Conservation (phyloP, 2,888 invertebrate genomes). For the Smittia aterrima region DNA sequence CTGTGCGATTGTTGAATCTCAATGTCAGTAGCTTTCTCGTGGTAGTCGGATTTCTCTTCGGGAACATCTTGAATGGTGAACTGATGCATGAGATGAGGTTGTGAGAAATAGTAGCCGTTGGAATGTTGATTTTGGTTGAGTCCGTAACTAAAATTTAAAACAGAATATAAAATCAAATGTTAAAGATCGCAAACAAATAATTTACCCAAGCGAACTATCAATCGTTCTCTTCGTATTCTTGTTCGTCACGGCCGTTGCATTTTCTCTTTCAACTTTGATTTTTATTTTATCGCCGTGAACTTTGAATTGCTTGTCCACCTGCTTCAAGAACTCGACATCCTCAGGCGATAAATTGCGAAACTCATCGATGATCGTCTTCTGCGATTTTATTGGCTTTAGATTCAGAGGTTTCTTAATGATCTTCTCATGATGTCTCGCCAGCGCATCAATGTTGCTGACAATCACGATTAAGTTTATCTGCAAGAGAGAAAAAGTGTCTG, state of each 20-base stretch:
- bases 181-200: slow-evolving; percentile 52
- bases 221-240: slow-evolving; percentile 63
- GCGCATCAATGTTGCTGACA: slow-evolving; percentile 4
- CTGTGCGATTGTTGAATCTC: slow-evolving; percentile 62
- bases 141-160: slow-evolving; percentile 49
- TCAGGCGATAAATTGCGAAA: slow-evolving; percentile 50
- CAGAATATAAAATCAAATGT: background rate
- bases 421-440: slow-evolving; percentile 32
- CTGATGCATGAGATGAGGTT: slow-evolving; percentile 63
- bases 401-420: slow-evolving; percentile 32
- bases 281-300: slow-evolving; percentile 52
- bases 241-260: slow-evolving; percentile 48
- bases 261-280: slow-evolving; percentile 52
- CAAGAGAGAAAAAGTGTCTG: background rate
- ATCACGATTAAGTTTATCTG: slow-evolving; percentile 25
- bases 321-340: slow-evolving; percentile 53
- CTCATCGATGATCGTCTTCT: slow-evolving; percentile 47
- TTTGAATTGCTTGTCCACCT: slow-evolving; percentile 53
- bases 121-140: slow-evolving; percentile 46
- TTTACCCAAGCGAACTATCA: slow-evolving; percentile 68
- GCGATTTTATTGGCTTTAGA: slow-evolving; percentile 46
- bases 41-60: slow-evolving; percentile 45
- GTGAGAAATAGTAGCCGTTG: slow-evolving; percentile 51
- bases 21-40: slow-evolving; percentile 47
- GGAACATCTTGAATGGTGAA: slow-evolving; percentile 57